phyloP scores from a whole-genome alignment of 2,888 invertebrate genomes.

The Seira sanloemensis region DNA sequence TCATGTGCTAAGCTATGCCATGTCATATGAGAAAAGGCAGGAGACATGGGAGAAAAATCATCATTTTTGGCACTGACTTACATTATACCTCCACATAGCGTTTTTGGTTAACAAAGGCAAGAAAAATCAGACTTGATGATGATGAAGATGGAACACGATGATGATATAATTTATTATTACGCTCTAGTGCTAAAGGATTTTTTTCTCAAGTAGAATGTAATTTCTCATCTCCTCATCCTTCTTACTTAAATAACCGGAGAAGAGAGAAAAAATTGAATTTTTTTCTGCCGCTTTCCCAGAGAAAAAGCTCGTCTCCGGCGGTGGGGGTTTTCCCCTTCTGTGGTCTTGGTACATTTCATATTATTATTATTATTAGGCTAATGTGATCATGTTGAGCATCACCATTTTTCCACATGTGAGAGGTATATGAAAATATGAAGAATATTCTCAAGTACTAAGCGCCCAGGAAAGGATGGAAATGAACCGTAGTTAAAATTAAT shows the following conservation, averaged over 20 bases:
- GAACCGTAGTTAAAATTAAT: constrained; percentile 2
- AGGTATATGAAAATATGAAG: not conserved
- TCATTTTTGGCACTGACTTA: not conserved
- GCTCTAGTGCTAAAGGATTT: constrained; percentile 12
- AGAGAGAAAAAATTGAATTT: constrained; percentile 3
- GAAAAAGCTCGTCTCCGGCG: no score
- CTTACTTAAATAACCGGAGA: not conserved
- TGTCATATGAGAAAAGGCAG: constrained; percentile 6
- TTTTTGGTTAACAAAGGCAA: not conserved
- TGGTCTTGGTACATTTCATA: constrained; percentile 10
- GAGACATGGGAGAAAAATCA: not conserved
- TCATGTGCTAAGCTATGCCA: not conserved
- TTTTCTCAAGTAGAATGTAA: constrained; percentile 10
- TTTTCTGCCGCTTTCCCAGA: not conserved
- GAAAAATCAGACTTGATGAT: constrained; percentile 6
- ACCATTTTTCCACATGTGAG: not conserved
- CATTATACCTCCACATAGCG: not conserved
- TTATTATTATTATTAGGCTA: constrained; percentile 13
- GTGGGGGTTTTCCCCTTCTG: constrained; percentile 4
- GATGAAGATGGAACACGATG: constrained; percentile 5
- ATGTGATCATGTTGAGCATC: constrained; percentile 1
- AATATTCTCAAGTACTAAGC: no score
- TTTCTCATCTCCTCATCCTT: constrained; percentile 16
- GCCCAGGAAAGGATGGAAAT: not conserved
- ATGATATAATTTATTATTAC: constrained; percentile 14